Base-by-base conservation (phyloP, 2,113 vertebrate species). In the Pteropus alecto region DNA sequence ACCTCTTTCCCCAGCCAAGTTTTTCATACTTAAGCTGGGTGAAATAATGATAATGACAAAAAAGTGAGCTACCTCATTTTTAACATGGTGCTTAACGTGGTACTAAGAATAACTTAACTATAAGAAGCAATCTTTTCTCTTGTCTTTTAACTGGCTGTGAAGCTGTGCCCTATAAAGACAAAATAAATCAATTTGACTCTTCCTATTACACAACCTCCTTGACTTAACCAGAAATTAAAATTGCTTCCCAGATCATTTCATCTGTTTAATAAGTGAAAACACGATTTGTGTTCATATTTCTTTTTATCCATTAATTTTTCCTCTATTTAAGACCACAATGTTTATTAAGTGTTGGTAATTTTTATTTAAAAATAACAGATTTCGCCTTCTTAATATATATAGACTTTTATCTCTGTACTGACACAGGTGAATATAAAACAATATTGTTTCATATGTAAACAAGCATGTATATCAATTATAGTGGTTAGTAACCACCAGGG, bases 1-100 rank as follows among this genome's bases (percentile, higher is more conserved):
- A 97, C 24, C 79, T 70, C 82, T 85, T 83, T 7, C 73, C 58
- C 83, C 58, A 15, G 46, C 51, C 22, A 15, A 19, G 0, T 92
- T 92, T 94, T 94, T 54, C 67, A 56, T 84, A 76, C 12, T 24
- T 48, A 96, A 65, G 30, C 68, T 97, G 46, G 56, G 92, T 94
- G 70, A 97, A 98, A 96, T 89, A 48, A 21, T 95, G 46, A 54
- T 97, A 91, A 95, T 90, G 97, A 93, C 85, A 97, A 91, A 79
- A 87, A 95, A 89, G 68, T 94, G 83, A 98, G 87, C 26, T 85
- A 87, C 56, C 28, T 97, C 56, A 88, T 96, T 98, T 67, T 98
- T 98, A 93, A 96, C 86, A 90, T 73, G 90, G 28, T 90, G 60
- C 94, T 88, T 90, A 87, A 70, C 46, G 12, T 68, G 67, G 0